These are phyloP conservation scores for Anseranas semipalmata DNA, from an alignment of 2,113 vertebrate genomes.

Conservation along the genomic window DNA sequence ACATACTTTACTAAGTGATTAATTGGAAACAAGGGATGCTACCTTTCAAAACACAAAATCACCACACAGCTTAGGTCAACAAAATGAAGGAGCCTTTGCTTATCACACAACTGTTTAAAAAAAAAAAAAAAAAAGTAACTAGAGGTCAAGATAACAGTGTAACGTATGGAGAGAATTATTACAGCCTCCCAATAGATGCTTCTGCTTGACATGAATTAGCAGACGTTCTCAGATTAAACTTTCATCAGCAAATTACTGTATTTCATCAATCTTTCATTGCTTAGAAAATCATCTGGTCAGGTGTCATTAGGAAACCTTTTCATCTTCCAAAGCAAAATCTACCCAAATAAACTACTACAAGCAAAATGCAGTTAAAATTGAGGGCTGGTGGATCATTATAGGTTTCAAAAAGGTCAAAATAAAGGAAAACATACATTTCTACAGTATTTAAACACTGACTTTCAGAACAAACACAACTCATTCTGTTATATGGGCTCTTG, in stretches of 20 bases:
- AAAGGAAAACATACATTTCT: background rate
- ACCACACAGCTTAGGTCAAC: background rate
- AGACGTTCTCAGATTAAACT: conserved; percentile 79
- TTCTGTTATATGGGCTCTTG: background rate
- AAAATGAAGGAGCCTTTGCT: background rate
- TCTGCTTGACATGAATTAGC: conserved; percentile 58
- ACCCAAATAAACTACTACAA: background rate
- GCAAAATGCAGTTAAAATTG: background rate
- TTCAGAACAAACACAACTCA: background rate
- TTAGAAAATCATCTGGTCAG: conserved; percentile 60
- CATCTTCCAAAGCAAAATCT: conserved; percentile 22
- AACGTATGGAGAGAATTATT: conserved; percentile 18
- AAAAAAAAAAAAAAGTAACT: conserved; percentile 21
- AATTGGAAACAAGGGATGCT: background rate
- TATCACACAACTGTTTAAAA: conserved; percentile 14
- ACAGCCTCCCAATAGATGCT: background rate
- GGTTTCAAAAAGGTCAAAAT: background rate
- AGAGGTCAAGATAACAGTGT: conserved; percentile 52
- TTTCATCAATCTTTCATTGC: conserved; percentile 84
- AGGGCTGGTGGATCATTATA: background rate
- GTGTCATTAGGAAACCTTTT: conserved; percentile 72
- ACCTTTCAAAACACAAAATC: conserved; percentile 14
- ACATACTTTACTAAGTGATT: background rate
- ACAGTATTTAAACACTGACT: background rate
- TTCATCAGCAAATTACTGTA: conserved; percentile 76